Conservation (phyloP, 2,888 invertebrate species). For the Oxyteleia sp. region DNA sequence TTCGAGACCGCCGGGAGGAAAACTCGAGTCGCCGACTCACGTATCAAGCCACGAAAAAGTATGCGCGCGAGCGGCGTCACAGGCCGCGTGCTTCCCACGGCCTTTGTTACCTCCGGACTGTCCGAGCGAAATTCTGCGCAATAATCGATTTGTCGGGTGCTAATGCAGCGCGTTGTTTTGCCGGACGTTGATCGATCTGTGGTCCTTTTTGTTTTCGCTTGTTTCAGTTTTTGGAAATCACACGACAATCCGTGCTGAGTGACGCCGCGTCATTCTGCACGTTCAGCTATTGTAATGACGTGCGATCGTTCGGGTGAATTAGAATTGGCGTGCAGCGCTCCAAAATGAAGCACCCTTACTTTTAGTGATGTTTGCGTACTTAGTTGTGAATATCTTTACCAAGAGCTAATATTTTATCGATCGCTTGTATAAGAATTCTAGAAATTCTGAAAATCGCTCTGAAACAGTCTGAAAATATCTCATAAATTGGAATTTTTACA, state of each 20-base stretch:
- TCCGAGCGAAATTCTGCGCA: slow-evolving; percentile 30
- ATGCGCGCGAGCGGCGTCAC: slow-evolving; percentile 21
- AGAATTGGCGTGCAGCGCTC: no score
- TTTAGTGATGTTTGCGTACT: no score
- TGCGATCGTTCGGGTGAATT: no score
- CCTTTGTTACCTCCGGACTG: slow-evolving; percentile 32
- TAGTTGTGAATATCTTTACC: no score
- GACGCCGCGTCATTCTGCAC: neutral
- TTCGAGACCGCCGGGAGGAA: slow-evolving; percentile 53
- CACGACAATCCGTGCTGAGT: neutral
- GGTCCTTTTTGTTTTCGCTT: neutral
- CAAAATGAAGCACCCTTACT: no score
- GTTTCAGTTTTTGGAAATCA: neutral
- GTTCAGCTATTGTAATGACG: no score
- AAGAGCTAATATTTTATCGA: no score
- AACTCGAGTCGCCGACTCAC: slow-evolving; percentile 10
- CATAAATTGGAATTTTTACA: no score
- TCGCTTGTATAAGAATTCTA: no score
- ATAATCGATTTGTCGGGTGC: slow-evolving; percentile 45
- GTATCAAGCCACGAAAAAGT: slow-evolving; percentile 32
- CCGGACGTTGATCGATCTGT: slow-evolving; percentile 21
- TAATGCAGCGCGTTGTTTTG: neutral
- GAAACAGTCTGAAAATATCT: no score
- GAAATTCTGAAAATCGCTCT: no score
- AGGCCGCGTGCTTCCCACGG: slow-evolving; percentile 57